Evolutionary conservation across 1,140 invertebrate species (phyloP).

Genomic region (Macrotrachela quadricornifera): DNA sequence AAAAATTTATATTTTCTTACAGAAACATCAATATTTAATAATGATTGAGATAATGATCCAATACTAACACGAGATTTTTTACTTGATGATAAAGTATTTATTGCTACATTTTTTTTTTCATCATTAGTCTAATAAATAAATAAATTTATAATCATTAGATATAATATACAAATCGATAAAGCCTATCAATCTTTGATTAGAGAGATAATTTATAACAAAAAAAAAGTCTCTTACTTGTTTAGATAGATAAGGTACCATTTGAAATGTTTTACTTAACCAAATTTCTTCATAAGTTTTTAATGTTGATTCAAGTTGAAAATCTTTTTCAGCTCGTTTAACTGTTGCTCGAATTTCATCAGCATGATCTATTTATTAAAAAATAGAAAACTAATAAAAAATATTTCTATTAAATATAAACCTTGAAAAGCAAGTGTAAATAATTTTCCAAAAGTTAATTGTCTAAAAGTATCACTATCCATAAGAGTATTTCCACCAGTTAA

Average conservation of each 20-base stretch:
- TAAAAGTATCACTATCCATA: slow-evolving; percentile 27
- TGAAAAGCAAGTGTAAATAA: slow-evolving; percentile 26
- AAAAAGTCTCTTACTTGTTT: slow-evolving; percentile 1
- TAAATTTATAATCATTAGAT: too few relatives aligned
- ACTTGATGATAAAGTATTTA: neutral
- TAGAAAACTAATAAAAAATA: neutral
- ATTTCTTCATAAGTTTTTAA: slow-evolving; percentile 30
- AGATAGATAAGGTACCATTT: slow-evolving; percentile 14
- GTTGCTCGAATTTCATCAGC: slow-evolving; percentile 26
- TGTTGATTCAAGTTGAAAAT: slow-evolving; percentile 25
- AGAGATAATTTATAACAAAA: neutral
- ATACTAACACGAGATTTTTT: slow-evolving; percentile 20
- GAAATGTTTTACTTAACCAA: slow-evolving; percentile 29
- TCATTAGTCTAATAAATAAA: neutral
- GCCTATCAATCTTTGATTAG: too few relatives aligned
- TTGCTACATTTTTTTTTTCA: neutral
- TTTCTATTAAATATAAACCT: slow-evolving; percentile 14
- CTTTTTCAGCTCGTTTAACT: slow-evolving; percentile 26
- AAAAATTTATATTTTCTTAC: slow-evolving; percentile 2
- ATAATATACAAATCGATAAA: too few relatives aligned
- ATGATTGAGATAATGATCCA: slow-evolving; percentile 21
- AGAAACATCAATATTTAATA: slow-evolving; percentile 24
- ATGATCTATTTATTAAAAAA: slow-evolving; percentile 16
- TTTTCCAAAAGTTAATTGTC: slow-evolving; percentile 27
- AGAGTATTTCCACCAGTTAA: slow-evolving; percentile 24